Conservation (phyloP, 2,113 vertebrate genomes). For the Centrocercus urophasianus region DNA sequence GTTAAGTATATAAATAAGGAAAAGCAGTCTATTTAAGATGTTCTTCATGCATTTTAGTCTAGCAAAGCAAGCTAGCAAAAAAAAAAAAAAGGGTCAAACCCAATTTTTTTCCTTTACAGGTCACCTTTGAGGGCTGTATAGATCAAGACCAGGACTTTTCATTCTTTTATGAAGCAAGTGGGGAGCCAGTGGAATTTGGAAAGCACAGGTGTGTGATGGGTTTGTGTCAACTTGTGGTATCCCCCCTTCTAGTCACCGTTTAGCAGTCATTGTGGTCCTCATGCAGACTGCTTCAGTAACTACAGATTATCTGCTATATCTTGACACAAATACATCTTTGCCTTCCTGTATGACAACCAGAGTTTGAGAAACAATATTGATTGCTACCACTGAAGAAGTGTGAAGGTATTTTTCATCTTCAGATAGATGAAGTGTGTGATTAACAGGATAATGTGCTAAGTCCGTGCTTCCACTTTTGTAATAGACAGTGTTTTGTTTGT, state of each 20-base stretch:
- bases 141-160: slow-evolving; percentile 32
- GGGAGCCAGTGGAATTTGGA: neutral
- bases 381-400: neutral
- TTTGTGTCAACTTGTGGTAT: neutral
- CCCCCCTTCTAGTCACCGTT: neutral
- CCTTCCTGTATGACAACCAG: neutral
- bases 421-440: neutral
- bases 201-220: neutral
- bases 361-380: neutral
- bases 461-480: neutral
- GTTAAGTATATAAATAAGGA: neutral
- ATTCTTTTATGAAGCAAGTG: slow-evolving; percentile 10
- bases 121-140: neutral
- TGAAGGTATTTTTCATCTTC: neutral
- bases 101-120: neutral
- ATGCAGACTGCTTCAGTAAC: neutral
- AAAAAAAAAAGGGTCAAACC: neutral
- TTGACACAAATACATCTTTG: neutral
- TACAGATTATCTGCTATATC: neutral
- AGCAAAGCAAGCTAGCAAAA: neutral
- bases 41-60: neutral
- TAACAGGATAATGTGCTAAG: neutral
- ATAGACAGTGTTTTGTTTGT: neutral
- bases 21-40: neutral
- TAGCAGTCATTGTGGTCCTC: neutral